Evolutionary conservation across 2,113 vertebrate genomes (phyloP).

Genomic region (Nipponia nippon): DNA sequence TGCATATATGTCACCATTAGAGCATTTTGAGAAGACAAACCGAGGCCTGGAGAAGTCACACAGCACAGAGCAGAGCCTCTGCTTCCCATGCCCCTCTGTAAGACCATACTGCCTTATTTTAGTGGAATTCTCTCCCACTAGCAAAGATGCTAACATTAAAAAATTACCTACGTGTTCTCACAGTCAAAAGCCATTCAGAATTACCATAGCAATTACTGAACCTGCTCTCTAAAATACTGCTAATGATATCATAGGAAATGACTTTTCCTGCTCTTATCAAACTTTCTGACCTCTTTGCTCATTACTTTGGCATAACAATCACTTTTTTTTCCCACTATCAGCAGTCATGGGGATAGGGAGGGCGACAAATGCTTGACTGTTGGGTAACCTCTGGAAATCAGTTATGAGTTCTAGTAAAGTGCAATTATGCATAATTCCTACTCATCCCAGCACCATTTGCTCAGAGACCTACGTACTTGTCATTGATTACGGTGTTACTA

Average conservation of each 20-base stretch:
- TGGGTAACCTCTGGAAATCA: conserved; percentile 28
- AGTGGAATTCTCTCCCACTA: not conserved
- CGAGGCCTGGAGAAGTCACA: not conserved
- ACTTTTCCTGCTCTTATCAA: conserved; percentile 51
- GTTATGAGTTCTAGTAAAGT: conserved; percentile 14
- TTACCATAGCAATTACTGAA: conserved; percentile 53
- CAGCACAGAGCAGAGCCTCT: not conserved
- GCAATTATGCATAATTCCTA: conserved; percentile 35
- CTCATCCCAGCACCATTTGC: not conserved
- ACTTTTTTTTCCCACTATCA: not conserved
- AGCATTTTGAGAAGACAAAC: not conserved
- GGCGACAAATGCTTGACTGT: not conserved
- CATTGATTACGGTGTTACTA: not conserved
- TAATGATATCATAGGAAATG: conserved; percentile 47
- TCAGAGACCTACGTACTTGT: not conserved
- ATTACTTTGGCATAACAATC: conserved; percentile 38
- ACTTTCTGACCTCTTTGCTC: conserved; percentile 53
- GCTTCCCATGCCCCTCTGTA: not conserved
- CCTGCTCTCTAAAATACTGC: conserved; percentile 29
- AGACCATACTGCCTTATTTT: not conserved
- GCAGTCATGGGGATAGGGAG: not conserved
- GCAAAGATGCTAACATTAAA: not conserved
- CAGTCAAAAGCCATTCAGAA: conserved; percentile 45
- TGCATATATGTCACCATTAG: not conserved
- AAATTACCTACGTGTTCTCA: not conserved